Evolutionary conservation across 1,140 invertebrate species (phyloP), one percentile per base, ranked within the genome.

Genomic region (Pteromalus puparum): DNA sequence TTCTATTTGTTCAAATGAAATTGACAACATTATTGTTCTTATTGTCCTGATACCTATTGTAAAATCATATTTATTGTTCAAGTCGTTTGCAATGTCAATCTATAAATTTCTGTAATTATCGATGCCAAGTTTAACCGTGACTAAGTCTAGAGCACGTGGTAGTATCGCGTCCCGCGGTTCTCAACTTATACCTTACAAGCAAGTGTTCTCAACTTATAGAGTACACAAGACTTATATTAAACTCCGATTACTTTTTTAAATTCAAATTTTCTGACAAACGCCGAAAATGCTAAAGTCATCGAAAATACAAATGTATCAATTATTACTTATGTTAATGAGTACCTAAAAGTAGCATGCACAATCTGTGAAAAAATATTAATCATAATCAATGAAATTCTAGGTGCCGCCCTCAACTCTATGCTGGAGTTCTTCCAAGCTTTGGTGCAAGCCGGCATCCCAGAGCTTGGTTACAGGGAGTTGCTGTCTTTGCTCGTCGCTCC

Each of bases 371-470:
- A 34, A 34, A 34, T 4, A 34, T 34, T 34, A 42, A 42, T 42
- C 9, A 12, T 9, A 42, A 9, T 42, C 38, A 9, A 42, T 74
- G 21, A 18, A 26, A 12, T 6, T 74, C 5, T 7, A 97, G 96
- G 97, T 74, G 96, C 96, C 18, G 98, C 98, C 5, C 94, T 99
- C 30, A 95, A 95, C 88, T 97, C 98, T 4, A 96, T 99, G 94
- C 93, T 99, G 78, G 97, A 98, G 86, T 97, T 99, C 87, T 97
- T 99, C 91, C 96, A 97, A 93, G 96, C 97, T 21, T 91, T 99
- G 79, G 98, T 98, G 12, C 94, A 95, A 87, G 96, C 97, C 24
- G 95, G 96, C 87, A 94, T 98, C 77, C 95, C 96, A 2, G 96
- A 96, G 73, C 94, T 98, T 48, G 95, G 96, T 26, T 98, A 97